Evolutionary conservation across 2,888 invertebrate species (phyloP).

Genomic region (Apodemia duryi): DNA sequence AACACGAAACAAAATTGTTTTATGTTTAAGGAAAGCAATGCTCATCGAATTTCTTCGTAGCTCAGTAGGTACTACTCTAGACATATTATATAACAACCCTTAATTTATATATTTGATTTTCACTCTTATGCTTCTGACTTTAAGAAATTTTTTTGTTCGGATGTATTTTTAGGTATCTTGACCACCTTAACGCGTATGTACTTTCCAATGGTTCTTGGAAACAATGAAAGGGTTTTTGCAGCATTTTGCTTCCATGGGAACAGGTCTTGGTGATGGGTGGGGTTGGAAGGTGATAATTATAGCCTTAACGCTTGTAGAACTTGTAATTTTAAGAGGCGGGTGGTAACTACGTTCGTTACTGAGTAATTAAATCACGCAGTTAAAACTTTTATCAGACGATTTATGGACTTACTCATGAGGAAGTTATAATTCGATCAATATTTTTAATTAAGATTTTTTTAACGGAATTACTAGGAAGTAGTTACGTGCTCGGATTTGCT

Average conservation of each 20-base stretch:
- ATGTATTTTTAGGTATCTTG: background rate
- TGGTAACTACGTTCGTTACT: conserved; percentile 10
- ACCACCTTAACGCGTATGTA: conserved; percentile 24
- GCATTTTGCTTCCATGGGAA: conserved; percentile 20
- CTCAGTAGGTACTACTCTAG: background rate
- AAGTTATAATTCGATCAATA: background rate
- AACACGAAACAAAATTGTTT: conserved; percentile 1
- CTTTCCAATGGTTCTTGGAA: conserved; percentile 28
- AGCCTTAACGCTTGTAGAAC: conserved; percentile 24
- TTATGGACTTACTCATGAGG: background rate
- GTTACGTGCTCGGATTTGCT: too few relatives aligned
- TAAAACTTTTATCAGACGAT: background rate
- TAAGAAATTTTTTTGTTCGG: background rate
- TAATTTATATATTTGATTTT: background rate
- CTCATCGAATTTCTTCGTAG: conserved; percentile 1
- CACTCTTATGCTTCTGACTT: background rate
- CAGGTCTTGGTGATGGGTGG: conserved; percentile 27
- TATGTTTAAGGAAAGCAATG: background rate
- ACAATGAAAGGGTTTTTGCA: conserved; percentile 19
- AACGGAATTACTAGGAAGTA: too few relatives aligned
- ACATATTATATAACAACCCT: background rate
- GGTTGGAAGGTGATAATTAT: conserved; percentile 26
- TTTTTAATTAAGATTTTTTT: background rate
- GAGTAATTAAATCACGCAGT: background rate
- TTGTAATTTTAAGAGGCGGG: conserved; percentile 21